phyloP scores from a whole-genome alignment of 2,888 invertebrate species.

The Drosophila neotestacea region DNA sequence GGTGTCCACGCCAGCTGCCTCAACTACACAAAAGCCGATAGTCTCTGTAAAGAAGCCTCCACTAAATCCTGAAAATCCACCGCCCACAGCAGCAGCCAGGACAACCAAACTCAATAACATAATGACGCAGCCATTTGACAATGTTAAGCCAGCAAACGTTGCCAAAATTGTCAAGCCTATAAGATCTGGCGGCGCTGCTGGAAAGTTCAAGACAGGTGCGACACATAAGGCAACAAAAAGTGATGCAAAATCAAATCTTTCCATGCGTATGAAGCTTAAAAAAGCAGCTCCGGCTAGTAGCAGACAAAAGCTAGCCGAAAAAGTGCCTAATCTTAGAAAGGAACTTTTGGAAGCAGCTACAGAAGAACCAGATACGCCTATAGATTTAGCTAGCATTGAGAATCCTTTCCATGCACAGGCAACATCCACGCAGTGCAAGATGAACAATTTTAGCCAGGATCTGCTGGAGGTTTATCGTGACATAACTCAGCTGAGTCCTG shows the following conservation, averaged over 20 bases:
- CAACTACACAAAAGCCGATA: no score
- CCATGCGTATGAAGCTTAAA: slow-evolving; percentile 53
- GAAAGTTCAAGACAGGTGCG: slow-evolving; percentile 43
- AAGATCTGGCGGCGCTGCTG: slow-evolving; percentile 39
- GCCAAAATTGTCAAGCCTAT: slow-evolving; percentile 36
- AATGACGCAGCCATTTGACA: slow-evolving; percentile 39
- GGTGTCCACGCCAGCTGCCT: no score
- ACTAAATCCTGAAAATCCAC: background rate
- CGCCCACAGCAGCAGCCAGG: no score
- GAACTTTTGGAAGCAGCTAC: slow-evolving; percentile 15
- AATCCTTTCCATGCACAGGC: slow-evolving; percentile 44
- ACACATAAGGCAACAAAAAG: background rate
- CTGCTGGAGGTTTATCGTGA: slow-evolving; percentile 19
- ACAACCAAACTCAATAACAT: slow-evolving; percentile 1
- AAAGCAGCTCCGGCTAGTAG: slow-evolving; percentile 13
- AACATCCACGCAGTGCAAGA: slow-evolving; percentile 59
- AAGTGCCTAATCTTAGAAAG: background rate
- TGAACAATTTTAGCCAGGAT: slow-evolving; percentile 9
- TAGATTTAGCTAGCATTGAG: slow-evolving; percentile 18
- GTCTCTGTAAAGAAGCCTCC: background rate
- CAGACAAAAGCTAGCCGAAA: slow-evolving; percentile 15
- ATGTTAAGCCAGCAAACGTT: slow-evolving; percentile 1
- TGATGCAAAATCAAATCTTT: slow-evolving; percentile 5
- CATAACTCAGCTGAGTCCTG: slow-evolving; percentile 31
- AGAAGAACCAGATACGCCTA: slow-evolving; percentile 42